These are phyloP conservation scores for Brotula barbata DNA, from an alignment of 2,797 vertebrate genomes.

Conservation along the genomic window DNA sequence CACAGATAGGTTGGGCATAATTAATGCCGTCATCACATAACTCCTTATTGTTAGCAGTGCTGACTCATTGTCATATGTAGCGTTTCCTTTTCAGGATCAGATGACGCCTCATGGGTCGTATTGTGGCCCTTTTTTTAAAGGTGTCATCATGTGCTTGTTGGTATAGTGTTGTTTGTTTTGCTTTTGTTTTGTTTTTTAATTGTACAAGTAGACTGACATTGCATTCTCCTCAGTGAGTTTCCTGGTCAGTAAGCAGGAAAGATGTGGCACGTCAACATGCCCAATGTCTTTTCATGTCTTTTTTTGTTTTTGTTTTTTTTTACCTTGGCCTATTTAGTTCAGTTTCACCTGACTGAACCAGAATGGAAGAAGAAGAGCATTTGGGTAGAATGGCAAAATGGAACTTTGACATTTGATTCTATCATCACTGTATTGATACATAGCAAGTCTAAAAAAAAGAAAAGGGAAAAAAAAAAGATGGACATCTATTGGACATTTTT, in stretches of 20 bases:
- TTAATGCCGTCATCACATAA: conserved; percentile 15
- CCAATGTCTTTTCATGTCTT: no score
- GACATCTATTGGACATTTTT: no score
- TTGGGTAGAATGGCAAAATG: not conserved
- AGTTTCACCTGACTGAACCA: not conserved
- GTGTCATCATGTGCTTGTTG: not conserved
- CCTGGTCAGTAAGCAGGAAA: not conserved
- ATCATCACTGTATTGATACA: no score
- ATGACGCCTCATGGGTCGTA: conserved; percentile 3
- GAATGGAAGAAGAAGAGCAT: not conserved
- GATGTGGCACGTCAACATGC: not conserved
- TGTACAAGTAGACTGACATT: no score
- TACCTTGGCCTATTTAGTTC: no score
- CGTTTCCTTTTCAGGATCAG: conserved; percentile 41
- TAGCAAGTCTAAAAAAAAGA: no score
- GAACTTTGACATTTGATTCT: no score
- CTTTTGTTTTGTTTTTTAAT: not conserved
- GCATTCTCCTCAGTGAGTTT: no score
- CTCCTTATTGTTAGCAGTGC: conserved; percentile 4
- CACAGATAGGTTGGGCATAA: conserved; percentile 17
- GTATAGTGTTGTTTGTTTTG: not conserved
- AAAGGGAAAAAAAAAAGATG: no score
- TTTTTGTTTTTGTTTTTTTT: no score
- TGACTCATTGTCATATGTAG: conserved; percentile 41
- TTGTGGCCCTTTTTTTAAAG: not conserved